Conservation (phyloP, 1,140 invertebrate species). For the Laupala kohalensis region DNA sequence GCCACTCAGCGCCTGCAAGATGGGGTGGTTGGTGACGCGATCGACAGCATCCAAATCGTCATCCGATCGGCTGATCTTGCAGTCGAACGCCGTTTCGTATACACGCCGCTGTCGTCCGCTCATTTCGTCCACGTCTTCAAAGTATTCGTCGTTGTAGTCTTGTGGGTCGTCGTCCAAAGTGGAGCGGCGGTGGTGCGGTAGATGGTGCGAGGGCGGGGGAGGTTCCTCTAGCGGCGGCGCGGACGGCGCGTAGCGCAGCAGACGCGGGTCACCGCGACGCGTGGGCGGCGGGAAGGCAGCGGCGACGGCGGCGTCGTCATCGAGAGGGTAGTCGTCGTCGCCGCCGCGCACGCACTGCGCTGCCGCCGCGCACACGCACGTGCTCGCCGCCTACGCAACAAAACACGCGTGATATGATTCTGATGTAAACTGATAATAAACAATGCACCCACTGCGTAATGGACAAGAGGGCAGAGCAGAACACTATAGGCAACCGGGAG, state of each 20-base stretch:
- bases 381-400: not conserved
- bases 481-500: no score
- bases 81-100: conserved; percentile 81
- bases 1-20: conserved; percentile 44
- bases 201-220: not conserved
- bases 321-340: conserved; percentile 66
- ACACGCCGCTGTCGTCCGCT: conserved; percentile 52
- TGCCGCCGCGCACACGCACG: not conserved
- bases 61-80: conserved; percentile 65
- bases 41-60: conserved; percentile 70
- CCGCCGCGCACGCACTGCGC: not conserved
- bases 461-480: no score
- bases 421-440: no score
- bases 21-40: conserved; percentile 63
- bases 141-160: conserved; percentile 24
- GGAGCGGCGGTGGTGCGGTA: no score
- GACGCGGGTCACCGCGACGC: not conserved
- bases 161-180: conserved; percentile 4
- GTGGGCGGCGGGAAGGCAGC: not conserved
- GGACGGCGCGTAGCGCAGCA: not conserved
- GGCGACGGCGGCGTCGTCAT: conserved; percentile 25
- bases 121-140: conserved; percentile 52
- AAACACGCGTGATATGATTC: no score
- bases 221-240: conserved; percentile 3
- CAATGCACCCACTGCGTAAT: no score